A percentile compares a stretch with the other conserved stretches of the same genome.
Conservation (phyloP, 2,113 vertebrate species). For the Equus przewalskii region DNA sequence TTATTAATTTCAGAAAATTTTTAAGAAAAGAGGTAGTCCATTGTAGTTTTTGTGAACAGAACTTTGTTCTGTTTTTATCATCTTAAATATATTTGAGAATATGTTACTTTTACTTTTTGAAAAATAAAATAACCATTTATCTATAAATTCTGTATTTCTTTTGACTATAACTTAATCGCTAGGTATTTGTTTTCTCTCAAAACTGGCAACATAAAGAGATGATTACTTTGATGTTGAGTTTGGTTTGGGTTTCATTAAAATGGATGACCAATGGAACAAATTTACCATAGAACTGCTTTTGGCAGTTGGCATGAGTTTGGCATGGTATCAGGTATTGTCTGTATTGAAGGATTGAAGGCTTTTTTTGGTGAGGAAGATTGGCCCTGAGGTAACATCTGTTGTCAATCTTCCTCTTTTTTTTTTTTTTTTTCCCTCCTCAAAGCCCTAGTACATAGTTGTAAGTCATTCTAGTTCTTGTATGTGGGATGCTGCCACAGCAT, state of each 20-base stretch:
- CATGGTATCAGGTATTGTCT: background rate
- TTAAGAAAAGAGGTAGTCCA: background rate
- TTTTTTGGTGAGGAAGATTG: too few relatives aligned
- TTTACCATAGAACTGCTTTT: background rate
- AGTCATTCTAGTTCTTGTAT: too few relatives aligned
- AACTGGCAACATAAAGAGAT: background rate
- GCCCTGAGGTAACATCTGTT: too few relatives aligned
- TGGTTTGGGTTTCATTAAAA: background rate
- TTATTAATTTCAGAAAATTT: background rate
- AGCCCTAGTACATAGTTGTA: too few relatives aligned
- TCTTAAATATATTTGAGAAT: constrained; percentile 4
- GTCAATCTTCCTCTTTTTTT: too few relatives aligned
- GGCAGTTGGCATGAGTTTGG: background rate
- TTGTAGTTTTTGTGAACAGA: constrained; percentile 14
- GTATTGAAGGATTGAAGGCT: background rate
- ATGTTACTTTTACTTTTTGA: constrained; percentile 43
- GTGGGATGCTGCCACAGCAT: too few relatives aligned
- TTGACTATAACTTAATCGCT: background rate
- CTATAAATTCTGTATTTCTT: background rate
- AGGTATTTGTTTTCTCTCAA: background rate
- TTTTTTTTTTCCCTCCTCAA: too few relatives aligned
- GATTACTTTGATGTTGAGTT: background rate
- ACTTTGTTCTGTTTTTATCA: background rate
- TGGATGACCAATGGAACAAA: background rate
- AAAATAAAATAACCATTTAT: constrained; percentile 17